Conservation (phyloP, 2,113 vertebrate species). For the Psilopsiagon aymara region DNA sequence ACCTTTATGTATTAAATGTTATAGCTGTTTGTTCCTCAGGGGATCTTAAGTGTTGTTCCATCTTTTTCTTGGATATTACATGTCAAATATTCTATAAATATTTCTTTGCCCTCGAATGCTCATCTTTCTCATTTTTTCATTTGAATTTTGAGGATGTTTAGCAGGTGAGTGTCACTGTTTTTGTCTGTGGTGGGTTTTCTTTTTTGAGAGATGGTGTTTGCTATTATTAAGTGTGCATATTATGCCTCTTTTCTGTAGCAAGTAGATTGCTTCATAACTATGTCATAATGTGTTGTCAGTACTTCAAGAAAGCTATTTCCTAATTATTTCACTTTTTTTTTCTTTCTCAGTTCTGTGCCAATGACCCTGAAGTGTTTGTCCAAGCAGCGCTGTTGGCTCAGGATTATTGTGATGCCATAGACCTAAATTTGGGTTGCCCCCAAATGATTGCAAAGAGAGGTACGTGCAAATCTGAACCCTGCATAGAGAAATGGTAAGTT, state of each 20-base stretch:
- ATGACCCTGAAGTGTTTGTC: slow-evolving; percentile 94
- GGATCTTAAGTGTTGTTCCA: background rate
- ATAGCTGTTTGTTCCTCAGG: background rate
- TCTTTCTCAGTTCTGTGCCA: slow-evolving; percentile 93
- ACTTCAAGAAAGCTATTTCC: background rate
- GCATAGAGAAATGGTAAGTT: background rate
- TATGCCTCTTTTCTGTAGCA: background rate
- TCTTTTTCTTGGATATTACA: background rate
- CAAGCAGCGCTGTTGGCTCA: slow-evolving; percentile 91
- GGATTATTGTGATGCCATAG: slow-evolving; percentile 93
- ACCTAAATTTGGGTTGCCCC: slow-evolving; percentile 94
- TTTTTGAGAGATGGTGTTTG: background rate
- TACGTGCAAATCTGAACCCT: slow-evolving; percentile 33
- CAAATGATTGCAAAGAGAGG: slow-evolving; percentile 99
- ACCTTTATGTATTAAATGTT: background rate
- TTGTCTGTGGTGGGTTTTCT: background rate
- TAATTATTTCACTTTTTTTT: background rate
- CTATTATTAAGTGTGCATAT: background rate
- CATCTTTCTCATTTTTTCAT: background rate
- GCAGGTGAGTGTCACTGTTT: background rate
- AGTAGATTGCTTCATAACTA: background rate
- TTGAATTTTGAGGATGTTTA: background rate
- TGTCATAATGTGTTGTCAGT: background rate
- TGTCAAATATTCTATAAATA: background rate
- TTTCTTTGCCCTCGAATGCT: background rate